These are phyloP conservation scores for Drosophila aff. DNA, from an alignment of 1,140 invertebrate species.

Conservation along the genomic window DNA sequence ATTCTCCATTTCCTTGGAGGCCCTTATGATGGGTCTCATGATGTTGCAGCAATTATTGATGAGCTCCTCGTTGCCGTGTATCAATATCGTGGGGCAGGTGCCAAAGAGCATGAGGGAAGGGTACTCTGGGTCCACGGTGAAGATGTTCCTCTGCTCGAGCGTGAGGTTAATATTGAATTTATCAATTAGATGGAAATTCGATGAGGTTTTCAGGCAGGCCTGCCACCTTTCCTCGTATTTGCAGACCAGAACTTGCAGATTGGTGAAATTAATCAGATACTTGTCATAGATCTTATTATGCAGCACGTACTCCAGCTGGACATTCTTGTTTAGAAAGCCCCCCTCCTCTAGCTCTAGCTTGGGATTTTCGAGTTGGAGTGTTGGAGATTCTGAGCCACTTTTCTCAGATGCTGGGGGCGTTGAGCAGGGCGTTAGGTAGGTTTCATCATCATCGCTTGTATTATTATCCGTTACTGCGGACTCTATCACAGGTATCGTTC, in stretches of 20 bases:
- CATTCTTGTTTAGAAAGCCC: slow-evolving; percentile 66
- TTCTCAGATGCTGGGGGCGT: slow-evolving; percentile 93
- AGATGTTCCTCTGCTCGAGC: slow-evolving; percentile 92
- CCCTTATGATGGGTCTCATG: slow-evolving; percentile 84
- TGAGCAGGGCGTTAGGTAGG: slow-evolving; percentile 96
- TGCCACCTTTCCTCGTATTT: slow-evolving; percentile 95
- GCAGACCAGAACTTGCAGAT: slow-evolving; percentile 95
- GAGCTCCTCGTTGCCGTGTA: slow-evolving; percentile 96
- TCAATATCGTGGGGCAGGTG: slow-evolving; percentile 93
- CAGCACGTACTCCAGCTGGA: slow-evolving; percentile 88
- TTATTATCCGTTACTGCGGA: slow-evolving; percentile 43
- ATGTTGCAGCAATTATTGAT: slow-evolving; percentile 88
- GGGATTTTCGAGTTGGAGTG: slow-evolving; percentile 40
- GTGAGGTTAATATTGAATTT: slow-evolving; percentile 95
- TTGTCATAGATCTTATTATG: slow-evolving; percentile 93
- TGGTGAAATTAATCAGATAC: slow-evolving; percentile 93
- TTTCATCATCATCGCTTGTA: slow-evolving; percentile 87
- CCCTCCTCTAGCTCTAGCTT: slow-evolving; percentile 33
- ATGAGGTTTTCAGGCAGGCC: slow-evolving; percentile 92
- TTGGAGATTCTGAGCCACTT: slow-evolving; percentile 86
- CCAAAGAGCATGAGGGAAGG: slow-evolving; percentile 93
- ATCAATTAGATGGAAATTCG: slow-evolving; percentile 94
- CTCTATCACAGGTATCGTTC: slow-evolving; percentile 42
- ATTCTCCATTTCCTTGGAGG: slow-evolving; percentile 69
- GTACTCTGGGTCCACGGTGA: slow-evolving; percentile 93